Evolutionary conservation across 1,140 invertebrate species (phyloP).

Genomic region (Brachionus sp.): DNA sequence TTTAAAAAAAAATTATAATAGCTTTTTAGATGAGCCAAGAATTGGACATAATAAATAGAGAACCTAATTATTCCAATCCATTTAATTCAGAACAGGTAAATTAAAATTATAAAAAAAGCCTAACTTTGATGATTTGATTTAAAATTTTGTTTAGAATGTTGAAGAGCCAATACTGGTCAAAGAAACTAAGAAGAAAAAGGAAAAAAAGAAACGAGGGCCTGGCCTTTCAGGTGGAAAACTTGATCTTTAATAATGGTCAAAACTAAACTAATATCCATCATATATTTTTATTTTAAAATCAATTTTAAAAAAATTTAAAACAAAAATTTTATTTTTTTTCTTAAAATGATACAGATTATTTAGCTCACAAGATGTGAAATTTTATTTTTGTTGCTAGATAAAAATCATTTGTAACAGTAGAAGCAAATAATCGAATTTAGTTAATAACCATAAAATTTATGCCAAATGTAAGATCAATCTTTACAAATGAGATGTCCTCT

Average conservation of each 20-base stretch:
- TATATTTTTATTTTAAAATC: neutral
- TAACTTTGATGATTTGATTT: neutral
- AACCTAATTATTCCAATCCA: neutral
- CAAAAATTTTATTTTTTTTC: too few species aligned
- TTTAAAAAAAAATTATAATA: neutral
- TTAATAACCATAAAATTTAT: too few species aligned
- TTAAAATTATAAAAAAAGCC: too few species aligned
- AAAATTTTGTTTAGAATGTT: neutral
- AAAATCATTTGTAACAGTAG: too few species aligned
- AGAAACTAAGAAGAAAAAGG: constrained; percentile 10
- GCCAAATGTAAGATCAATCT: too few species aligned
- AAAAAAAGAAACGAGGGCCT: constrained; percentile 30
- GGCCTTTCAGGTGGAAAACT: constrained; percentile 2
- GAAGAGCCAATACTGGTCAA: neutral
- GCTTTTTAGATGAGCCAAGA: constrained; percentile 17
- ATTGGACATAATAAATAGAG: neutral
- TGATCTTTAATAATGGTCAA: neutral
- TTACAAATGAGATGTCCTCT: too few species aligned
- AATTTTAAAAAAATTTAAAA: neutral
- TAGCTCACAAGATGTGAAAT: too few species aligned
- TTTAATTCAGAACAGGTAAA: neutral
- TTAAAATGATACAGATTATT: too few species aligned
- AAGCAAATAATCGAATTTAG: too few species aligned
- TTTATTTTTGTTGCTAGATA: too few species aligned
- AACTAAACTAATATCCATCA: neutral